Conservation (phyloP, 1,140 invertebrate species). For the Zaprionus ghesquierei region DNA sequence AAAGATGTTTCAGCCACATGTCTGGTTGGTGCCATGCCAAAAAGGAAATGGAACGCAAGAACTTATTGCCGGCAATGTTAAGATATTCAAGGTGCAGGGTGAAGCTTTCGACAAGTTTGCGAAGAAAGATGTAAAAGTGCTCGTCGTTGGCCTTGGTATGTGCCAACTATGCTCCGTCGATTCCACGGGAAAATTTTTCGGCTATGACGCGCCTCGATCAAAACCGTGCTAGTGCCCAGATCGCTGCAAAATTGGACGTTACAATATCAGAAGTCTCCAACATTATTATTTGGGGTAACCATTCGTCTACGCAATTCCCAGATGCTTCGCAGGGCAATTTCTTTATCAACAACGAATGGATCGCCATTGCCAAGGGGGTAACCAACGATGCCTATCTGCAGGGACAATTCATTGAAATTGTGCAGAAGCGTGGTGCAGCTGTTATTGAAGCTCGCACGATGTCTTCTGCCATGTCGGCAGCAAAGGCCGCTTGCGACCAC, state of each 20-base stretch:
- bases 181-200: conserved; percentile 98
- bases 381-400: conserved; percentile 90
- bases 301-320: conserved; percentile 99
- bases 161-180: conserved; percentile 98
- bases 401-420: conserved; percentile 93
- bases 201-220: conserved; percentile 99
- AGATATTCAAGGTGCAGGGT: conserved; percentile 98
- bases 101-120: conserved; percentile 96
- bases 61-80: conserved; percentile 97
- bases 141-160: conserved; percentile 99
- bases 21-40: conserved; percentile 99
- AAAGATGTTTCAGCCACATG: conserved; percentile 99
- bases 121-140: conserved; percentile 96
- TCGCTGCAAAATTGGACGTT: conserved; percentile 87
- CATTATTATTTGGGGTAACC: conserved; percentile 99
- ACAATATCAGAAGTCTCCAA: conserved; percentile 92
- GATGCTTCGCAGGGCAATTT: conserved; percentile 95
- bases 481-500: conserved; percentile 99
- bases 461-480: conserved; percentile 99
- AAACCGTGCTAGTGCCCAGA: conserved; percentile 95
- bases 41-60: conserved; percentile 99
- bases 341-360: conserved; percentile 83
- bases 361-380: conserved; percentile 88
- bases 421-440: conserved; percentile 98
- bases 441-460: conserved; percentile 99